Evolutionary conservation across 2,888 invertebrate genomes (phyloP).

Genomic region (Herminia tarsipennalis): DNA sequence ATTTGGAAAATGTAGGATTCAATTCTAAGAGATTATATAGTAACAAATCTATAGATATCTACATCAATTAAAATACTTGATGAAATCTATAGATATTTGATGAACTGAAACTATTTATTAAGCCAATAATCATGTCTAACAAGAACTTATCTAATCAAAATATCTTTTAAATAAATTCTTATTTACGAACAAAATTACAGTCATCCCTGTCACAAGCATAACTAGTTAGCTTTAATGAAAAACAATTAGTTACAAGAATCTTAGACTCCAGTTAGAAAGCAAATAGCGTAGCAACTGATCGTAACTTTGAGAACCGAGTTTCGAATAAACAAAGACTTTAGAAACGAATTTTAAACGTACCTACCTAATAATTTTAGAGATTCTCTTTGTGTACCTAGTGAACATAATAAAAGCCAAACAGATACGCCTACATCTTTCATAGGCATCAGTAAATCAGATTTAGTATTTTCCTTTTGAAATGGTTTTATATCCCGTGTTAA

Average conservation of each 20-base stretch:
- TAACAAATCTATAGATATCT: too few species aligned
- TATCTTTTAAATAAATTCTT: slow-evolving; percentile 8
- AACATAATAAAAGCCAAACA: not conserved
- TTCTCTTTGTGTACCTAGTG: slow-evolving; percentile 12
- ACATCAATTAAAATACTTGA: too few species aligned
- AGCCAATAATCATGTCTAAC: too few species aligned
- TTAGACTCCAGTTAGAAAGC: slow-evolving; percentile 2
- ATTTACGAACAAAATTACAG: slow-evolving; percentile 17
- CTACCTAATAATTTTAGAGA: slow-evolving; percentile 22
- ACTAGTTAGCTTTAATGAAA: slow-evolving; percentile 39
- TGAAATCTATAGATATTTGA: too few species aligned
- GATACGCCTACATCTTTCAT: too few species aligned
- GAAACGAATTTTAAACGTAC: slow-evolving; percentile 20
- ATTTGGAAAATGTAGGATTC: too few species aligned
- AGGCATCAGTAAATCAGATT: too few species aligned
- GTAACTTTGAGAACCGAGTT: slow-evolving; percentile 23
- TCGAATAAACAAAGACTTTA: slow-evolving; percentile 14
- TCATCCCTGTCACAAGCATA: slow-evolving; percentile 9
- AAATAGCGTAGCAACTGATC: slow-evolving; percentile 15
- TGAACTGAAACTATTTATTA: too few species aligned
- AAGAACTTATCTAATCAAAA: not conserved
- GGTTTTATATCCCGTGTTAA: too few species aligned
- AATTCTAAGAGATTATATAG: too few species aligned
- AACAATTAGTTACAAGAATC: slow-evolving; percentile 37
- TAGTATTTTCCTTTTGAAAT: too few species aligned